Evolutionary conservation across 2,888 invertebrate genomes (phyloP).

Genomic region (Heteromurus nitidus): DNA sequence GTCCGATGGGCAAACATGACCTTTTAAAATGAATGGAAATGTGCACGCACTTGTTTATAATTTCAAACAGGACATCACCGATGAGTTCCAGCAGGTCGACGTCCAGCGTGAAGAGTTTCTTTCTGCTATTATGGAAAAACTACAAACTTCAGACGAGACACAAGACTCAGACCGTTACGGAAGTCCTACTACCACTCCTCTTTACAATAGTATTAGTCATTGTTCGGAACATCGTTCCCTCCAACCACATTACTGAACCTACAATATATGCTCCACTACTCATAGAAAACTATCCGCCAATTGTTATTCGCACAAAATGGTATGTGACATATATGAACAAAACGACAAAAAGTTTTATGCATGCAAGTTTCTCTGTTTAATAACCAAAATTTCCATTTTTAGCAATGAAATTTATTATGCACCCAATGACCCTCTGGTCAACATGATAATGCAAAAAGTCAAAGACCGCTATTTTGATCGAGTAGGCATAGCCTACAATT

Average conservation of each 20-base stretch:
- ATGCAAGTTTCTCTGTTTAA: background rate
- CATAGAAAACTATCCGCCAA: conserved; percentile 68
- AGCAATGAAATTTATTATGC: conserved; percentile 72
- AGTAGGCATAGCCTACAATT: conserved; percentile 66
- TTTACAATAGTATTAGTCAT: conserved; percentile 84
- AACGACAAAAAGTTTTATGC: background rate
- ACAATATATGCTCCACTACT: conserved; percentile 75
- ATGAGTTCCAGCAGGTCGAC: conserved; percentile 33
- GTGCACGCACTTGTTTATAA: too few species aligned
- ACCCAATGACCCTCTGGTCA: conserved; percentile 68
- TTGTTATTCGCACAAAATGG: conserved; percentile 66
- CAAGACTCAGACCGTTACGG: conserved; percentile 81
- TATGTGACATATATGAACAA: conserved; percentile 37
- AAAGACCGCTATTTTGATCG: conserved; percentile 67
- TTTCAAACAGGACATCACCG: conserved; percentile 33
- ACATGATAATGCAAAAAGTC: conserved; percentile 71
- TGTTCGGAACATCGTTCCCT: conserved; percentile 82
- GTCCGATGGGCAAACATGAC: too few species aligned
- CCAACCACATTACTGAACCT: conserved; percentile 75
- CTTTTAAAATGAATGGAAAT: too few species aligned
- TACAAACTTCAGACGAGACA: conserved; percentile 86
- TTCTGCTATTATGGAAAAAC: conserved; percentile 90
- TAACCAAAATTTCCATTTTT: conserved; percentile 8
- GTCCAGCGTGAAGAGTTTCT: conserved; percentile 76
- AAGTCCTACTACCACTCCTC: conserved; percentile 82